A percentile compares a stretch with the other conserved stretches of the same genome.
Conservation (phyloP, 2,113 vertebrate genomes). For the Malurus cyaneus region DNA sequence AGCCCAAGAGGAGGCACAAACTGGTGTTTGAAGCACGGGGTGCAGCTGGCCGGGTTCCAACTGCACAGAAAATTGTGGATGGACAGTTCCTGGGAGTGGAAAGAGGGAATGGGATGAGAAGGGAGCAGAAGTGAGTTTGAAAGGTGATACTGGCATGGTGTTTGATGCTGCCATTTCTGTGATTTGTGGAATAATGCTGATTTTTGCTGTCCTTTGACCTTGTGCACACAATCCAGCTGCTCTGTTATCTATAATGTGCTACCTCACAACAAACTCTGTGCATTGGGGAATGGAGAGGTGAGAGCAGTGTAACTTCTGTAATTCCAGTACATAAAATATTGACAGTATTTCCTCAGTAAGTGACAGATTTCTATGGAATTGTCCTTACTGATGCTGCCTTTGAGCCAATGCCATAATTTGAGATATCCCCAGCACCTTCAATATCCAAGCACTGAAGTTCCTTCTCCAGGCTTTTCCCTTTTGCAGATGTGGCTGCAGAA, state of each 20-base stretch:
- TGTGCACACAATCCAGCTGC: not conserved
- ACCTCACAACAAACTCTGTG: not conserved
- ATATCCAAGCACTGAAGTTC: not conserved
- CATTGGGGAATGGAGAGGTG: fast-evolving
- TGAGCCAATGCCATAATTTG: not conserved
- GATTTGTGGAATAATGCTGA: not conserved
- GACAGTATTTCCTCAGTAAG: not conserved
- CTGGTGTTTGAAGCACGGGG: not conserved
- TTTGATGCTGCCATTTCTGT: not conserved
- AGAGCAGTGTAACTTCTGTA: fast-evolving
- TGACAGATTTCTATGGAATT: not conserved
- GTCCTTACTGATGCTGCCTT: not conserved
- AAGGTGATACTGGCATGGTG: not conserved
- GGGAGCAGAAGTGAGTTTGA: not conserved
- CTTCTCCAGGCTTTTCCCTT: not conserved
- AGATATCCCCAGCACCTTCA: not conserved
- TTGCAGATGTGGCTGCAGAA: not conserved
- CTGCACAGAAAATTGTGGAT: not conserved
- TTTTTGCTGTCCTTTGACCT: not conserved
- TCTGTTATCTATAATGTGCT: fast-evolving
- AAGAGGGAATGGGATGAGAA: not conserved
- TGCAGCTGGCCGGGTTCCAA: not conserved
- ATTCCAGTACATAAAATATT: not conserved
- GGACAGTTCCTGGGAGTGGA: not conserved
- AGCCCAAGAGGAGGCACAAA: not conserved